Base-by-base conservation (phyloP, 1,140 invertebrate species). In the Leptopilina boulardi region DNA sequence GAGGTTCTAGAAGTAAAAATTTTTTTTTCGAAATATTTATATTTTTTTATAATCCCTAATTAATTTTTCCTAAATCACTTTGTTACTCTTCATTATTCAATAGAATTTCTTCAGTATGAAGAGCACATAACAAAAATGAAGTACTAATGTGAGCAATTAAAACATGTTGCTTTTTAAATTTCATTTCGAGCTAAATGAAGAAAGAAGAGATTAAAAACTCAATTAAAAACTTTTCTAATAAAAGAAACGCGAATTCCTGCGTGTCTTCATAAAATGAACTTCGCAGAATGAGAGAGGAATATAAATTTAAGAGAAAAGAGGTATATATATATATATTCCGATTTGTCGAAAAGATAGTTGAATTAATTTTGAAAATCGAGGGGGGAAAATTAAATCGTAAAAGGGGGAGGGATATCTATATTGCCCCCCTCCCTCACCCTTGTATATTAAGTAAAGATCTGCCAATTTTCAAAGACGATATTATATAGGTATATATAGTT, bases 391-490 rank as follows among this genome's bases (percentile, higher is more conserved):
- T 10, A 66, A 66, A 66, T 30, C 9, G 3, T 26, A 66, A n/a
- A n/a, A 9, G 8, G 41, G 18, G 11, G 2, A 11, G 23, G 9
- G 15, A 2, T 11, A 23, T 30, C 21, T 59, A 47, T 34, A 59
- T 56, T 74, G 42, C 15, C 71, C 66, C 74, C 73, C 72, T 75
- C 51, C 71, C 59, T 66, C 73, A 11, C 54, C 76, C 70, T 47
- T 34, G 30, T 34, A 3, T 66, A 82, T 80, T 79, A 84, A 51
- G 59, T 70, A n/a, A 70, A 79, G 76, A 81, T 82, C 75, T 80
- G 78, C 75, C 82, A 84, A 85, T 87, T 80, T 80, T 84, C 85
- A 77, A 76, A 66, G 51, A 18, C 51, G 21, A 56, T 56, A 84
- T n/a, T 83, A 87, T 82, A 80, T 9, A 11, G 82, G n/a, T n/a